Evolutionary conservation across 2,888 invertebrate species (phyloP).

Genomic region (Ethmia dodecea): DNA sequence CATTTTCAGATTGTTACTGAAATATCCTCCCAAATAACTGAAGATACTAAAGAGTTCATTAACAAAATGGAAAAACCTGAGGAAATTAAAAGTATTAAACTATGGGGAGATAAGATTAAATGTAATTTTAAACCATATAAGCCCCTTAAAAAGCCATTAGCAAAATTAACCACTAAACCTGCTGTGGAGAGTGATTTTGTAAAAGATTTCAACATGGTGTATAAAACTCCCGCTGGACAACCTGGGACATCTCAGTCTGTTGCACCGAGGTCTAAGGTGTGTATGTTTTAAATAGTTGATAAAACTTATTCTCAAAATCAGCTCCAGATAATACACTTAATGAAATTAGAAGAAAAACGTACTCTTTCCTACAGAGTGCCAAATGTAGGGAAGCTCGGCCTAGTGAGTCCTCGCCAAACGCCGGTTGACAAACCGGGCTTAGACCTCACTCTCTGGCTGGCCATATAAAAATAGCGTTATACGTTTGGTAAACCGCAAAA

Average conservation of each 20-base stretch:
- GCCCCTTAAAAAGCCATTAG: slow-evolving; percentile 49
- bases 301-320: too few relatives aligned
- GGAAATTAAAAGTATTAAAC: slow-evolving; percentile 47
- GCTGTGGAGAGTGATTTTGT: slow-evolving; percentile 55
- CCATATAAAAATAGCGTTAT: too few relatives aligned
- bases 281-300: not conserved
- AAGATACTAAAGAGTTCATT: slow-evolving; percentile 65
- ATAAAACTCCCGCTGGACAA: slow-evolving; percentile 10
- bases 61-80: slow-evolving; percentile 43
- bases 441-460: too few relatives aligned
- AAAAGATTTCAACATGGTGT: slow-evolving; percentile 63
- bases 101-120: slow-evolving; percentile 68
- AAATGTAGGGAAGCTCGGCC: too few relatives aligned
- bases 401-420: too few relatives aligned
- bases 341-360: too few relatives aligned
- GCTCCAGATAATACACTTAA: too few relatives aligned
- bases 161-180: slow-evolving; percentile 52
- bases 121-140: slow-evolving; percentile 60
- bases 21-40: slow-evolving; percentile 61
- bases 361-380: too few relatives aligned
- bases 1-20: slow-evolving; percentile 59
- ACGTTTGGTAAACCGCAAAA: too few relatives aligned
- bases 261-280: slow-evolving; percentile 12
- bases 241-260: not conserved
- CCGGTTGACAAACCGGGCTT: too few relatives aligned